A percentile compares a stretch with the other conserved stretches of the same genome.
Conservation (phyloP, 2,113 vertebrate species). For the Maccullochella peelii region DNA sequence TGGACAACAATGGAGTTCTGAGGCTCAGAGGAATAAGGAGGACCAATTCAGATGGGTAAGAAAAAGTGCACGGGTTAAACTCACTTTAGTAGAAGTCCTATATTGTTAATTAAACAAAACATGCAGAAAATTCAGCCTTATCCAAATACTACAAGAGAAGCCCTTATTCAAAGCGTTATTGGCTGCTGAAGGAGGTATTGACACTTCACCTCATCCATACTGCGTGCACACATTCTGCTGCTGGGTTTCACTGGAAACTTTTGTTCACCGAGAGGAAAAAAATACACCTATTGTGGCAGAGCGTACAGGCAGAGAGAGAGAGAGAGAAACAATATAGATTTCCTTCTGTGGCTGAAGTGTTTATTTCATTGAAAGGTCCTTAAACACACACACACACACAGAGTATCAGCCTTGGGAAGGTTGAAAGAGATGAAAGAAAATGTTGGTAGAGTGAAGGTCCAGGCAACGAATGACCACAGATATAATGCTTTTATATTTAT, state of each 20-base stretch:
- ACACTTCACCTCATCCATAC: conserved; percentile 35
- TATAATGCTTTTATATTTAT: neutral
- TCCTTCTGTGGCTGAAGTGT: conserved; percentile 58
- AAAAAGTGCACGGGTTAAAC: neutral
- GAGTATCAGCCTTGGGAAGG: conserved; percentile 16
- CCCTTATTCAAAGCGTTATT: neutral
- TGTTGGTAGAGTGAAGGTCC: neutral
- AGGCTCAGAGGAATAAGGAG: neutral
- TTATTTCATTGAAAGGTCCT: conserved; percentile 51
- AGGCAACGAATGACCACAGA: neutral
- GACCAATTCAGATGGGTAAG: neutral
- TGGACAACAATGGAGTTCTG: neutral
- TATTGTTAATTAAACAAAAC: neutral
- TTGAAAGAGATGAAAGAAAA: conserved; percentile 8
- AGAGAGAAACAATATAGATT: conserved; percentile 41
- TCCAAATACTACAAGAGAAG: neutral
- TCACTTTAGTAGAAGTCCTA: neutral
- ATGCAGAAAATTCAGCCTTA: neutral
- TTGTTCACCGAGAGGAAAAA: neutral
- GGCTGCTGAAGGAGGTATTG: neutral
- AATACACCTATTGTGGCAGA: conserved; percentile 19
- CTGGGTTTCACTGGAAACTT: conserved; percentile 37
- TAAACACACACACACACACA: neutral
- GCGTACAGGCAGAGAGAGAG: conserved; percentile 4
- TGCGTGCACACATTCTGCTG: conserved; percentile 5